Percentiles rank a stretch among this genome's conserved stretches.
These are phyloP conservation scores for Agelaius tricolor DNA, from an alignment of 2,113 vertebrate genomes.

Conservation along the genomic window DNA sequence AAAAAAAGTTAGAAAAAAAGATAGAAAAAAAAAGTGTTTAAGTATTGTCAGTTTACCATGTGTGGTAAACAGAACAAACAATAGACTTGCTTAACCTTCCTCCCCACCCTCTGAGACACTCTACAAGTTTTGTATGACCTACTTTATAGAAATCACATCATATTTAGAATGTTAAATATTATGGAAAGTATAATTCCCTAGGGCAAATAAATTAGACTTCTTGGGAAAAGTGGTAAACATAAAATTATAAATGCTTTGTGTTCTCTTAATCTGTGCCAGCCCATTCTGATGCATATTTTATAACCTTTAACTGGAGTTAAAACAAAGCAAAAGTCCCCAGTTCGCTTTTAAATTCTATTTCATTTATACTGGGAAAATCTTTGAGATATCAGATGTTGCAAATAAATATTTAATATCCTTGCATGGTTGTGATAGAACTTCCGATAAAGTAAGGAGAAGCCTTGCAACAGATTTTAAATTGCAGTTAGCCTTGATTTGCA, in stretches of 20 bases:
- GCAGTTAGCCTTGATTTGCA: background rate
- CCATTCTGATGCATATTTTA: slow-evolving; percentile 57
- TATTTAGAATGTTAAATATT: slow-evolving; percentile 61
- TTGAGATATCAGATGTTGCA: background rate
- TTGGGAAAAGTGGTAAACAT: slow-evolving; percentile 59
- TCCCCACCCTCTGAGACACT: slow-evolving; percentile 18
- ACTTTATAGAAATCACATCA: slow-evolving; percentile 55
- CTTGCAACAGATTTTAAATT: background rate
- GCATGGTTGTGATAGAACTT: background rate
- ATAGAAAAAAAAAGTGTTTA: slow-evolving; percentile 58
- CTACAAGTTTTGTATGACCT: slow-evolving; percentile 52
- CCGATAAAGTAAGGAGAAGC: background rate
- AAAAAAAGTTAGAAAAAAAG: background rate
- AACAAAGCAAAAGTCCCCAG: background rate
- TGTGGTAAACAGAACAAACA: slow-evolving; percentile 70
- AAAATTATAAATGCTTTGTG: slow-evolving; percentile 49
- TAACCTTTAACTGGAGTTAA: slow-evolving; percentile 51
- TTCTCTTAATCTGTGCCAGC: slow-evolving; percentile 51
- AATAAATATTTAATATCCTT: background rate
- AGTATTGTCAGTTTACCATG: slow-evolving; percentile 72
- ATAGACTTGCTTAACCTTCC: slow-evolving; percentile 54
- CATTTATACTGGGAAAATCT: slow-evolving; percentile 30
- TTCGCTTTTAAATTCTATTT: slow-evolving; percentile 2
- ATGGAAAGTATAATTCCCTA: slow-evolving; percentile 25
- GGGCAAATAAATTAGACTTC: slow-evolving; percentile 53